Base-by-base conservation (phyloP, 2,888 invertebrate species). In the Eupeodes latifasciatus region DNA sequence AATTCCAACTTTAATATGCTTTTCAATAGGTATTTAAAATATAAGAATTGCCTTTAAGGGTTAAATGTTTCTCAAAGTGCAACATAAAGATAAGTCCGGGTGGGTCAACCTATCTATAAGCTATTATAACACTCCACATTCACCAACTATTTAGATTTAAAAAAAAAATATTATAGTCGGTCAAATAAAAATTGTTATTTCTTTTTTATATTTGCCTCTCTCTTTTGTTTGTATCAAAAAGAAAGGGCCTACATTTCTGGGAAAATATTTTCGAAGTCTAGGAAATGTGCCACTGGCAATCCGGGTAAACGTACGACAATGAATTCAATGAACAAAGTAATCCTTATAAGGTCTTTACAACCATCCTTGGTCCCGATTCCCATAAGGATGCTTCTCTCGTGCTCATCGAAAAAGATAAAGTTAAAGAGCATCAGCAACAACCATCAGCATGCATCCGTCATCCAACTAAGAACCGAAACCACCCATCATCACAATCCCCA, bases 301-400 rank as follows among this genome's bases (percentile, higher is more conserved):
- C 19, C 11, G 53, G 51, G 34, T 19, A 76, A 79, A 77, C 19
- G 19, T 55, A 53, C 40, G 47, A 36, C 51, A 71, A 36, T 6
- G 57, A 59, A 66, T 61, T 47, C 61, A 67, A 59, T 66, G 81
- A 64, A 66, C 62, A 75, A 79, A 51, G 53, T 72, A 76, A 49
- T 62, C 55, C 53, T 57, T 34, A 79, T 36, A 84, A 77, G 55
- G 49, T 72, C 53, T 76, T 80, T 55, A 49, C 57, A 27, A 12
- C 40, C 61, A 77, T 74, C 66, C 87, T 84, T 87, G 80, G n/a
- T 77, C 80, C 57, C 49, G 57, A 66, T 87, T 81, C 61, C 7
- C 57, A 40, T 74, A 44, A 74, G 84, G 4, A 67, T 49, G 55
- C 67, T 71, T 71, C 51, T 86, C 64, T 76, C 5, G 57, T 61